These are phyloP conservation scores for Cordylochernes scorpioides DNA, from an alignment of 2,888 invertebrate genomes.

Conservation along the genomic window DNA sequence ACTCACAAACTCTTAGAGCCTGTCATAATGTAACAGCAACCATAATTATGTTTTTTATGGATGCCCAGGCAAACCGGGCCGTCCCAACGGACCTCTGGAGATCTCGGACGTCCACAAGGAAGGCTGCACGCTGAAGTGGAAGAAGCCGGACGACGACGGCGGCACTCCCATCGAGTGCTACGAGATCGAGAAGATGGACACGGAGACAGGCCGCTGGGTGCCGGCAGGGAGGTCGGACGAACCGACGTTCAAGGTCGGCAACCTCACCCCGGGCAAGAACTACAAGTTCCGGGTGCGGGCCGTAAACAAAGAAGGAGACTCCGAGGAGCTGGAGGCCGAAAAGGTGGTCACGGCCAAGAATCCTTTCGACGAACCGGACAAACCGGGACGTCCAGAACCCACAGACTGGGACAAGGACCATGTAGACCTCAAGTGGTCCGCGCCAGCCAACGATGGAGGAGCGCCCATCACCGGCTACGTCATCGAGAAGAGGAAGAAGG, in stretches of 20 bases:
- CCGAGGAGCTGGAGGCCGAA: constrained; percentile 26
- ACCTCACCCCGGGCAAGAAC: constrained; percentile 24
- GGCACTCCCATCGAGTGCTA: constrained; percentile 15
- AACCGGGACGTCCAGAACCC: too few relatives aligned
- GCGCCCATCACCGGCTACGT: constrained; percentile 81
- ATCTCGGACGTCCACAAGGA: constrained; percentile 20
- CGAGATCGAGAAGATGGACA: constrained; percentile 23
- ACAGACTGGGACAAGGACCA: too few relatives aligned
- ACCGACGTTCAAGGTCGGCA: constrained; percentile 19
- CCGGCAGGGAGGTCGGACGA: constrained; percentile 18
- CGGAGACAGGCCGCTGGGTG: constrained; percentile 21
- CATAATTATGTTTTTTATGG: constrained; percentile 1
- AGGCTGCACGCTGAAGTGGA: constrained; percentile 21
- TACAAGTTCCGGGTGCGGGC: constrained; percentile 30
- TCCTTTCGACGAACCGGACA: constrained; percentile 28
- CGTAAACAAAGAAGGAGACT: constrained; percentile 29
- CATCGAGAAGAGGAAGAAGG: constrained; percentile 75
- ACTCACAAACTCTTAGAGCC: neutral
- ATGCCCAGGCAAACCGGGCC: constrained; percentile 6
- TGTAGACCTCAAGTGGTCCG: too few relatives aligned
- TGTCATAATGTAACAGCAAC: neutral
- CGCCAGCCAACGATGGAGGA: constrained; percentile 82
- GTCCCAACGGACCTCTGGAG: constrained; percentile 18
- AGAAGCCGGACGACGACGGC: constrained; percentile 17
- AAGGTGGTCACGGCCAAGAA: constrained; percentile 27